A percentile compares a stretch with the other conserved stretches of the same genome.
Evolutionary conservation across 92 coral and sea anemone species (phyloP).

Genomic region (Hydrozoanthus gracilis): DNA sequence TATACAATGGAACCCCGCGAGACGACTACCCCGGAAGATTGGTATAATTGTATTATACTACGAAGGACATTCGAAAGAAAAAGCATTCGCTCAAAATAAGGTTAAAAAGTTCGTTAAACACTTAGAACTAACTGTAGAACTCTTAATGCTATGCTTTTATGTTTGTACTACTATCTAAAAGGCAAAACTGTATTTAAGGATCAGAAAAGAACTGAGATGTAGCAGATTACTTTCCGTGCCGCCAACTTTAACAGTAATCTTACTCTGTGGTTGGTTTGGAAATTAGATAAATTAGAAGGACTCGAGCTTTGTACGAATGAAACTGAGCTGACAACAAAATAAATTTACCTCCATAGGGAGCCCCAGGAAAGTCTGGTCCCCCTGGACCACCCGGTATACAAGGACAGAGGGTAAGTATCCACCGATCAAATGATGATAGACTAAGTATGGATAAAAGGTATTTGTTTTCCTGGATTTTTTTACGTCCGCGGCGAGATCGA

Average conservation of each 20-base stretch:
- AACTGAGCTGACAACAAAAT: not conserved
- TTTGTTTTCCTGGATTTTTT: too few relatives aligned
- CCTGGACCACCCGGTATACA: slow-evolving; percentile 32
- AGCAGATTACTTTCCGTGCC: not conserved
- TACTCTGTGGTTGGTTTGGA: not conserved
- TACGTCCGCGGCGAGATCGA: too few relatives aligned
- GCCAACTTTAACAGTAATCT: not conserved
- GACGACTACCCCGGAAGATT: too few relatives aligned
- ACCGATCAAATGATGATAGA: not conserved
- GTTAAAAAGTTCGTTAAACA: not conserved
- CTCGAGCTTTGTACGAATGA: too few relatives aligned
- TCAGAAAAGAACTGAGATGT: not conserved
- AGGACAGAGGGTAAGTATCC: slow-evolving; percentile 23
- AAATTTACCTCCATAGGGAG: slow-evolving; percentile 4
- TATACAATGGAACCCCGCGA: too few relatives aligned
- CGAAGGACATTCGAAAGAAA: too few relatives aligned
- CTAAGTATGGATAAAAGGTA: too few relatives aligned
- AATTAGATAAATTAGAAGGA: not conserved
- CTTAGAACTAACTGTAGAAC: too few relatives aligned
- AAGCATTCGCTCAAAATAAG: not conserved
- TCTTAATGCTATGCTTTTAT: too few relatives aligned
- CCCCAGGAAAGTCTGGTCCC: slow-evolving; percentile 34
- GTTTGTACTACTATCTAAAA: not conserved
- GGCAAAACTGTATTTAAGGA: not conserved
- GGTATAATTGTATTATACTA: too few relatives aligned